Evolutionary conservation across 2,797 vertebrate genomes (phyloP), one percentile per base, ranked within the genome.

Genomic region (Aldrovandia affinis): DNA sequence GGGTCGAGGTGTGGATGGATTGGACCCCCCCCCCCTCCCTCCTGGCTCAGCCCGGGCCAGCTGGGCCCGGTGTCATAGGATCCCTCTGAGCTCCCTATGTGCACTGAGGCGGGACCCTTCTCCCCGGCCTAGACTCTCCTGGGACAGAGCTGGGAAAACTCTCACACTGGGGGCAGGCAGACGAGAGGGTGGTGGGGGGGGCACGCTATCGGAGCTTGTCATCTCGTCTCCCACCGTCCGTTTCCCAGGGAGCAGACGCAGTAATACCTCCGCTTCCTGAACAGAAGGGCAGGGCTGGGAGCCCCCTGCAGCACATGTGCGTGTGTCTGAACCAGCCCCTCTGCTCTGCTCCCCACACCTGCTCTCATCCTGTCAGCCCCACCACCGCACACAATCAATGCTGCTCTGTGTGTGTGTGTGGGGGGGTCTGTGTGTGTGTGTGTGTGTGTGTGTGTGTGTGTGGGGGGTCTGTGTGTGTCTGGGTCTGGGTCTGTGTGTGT

Each of bases 151-250:
- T 84, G 84, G 80, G 79, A 84, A 78, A 89, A 82, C 83, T 86
- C 22, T 70, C n/a, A 52, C 70, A 28, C 70, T 6, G 36, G 30
- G 73, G 44, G 52, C 47, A 14, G 1, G 50, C 5, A 14, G 47
- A 18, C 36, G 25, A 30, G 52, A 33, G 54, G 18, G 22, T 47
- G 44, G 54, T 82, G 83, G 81, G 86, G 87, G 77, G 75, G 75
- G 39, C 1, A 14, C 81, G 78, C 81, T 88, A 89, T 89, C 86
- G 87, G 82, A 85, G 80, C 82, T 85, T 89, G 88, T 89, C 84
- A 87, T 90, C 85, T 85, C 86, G 84, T 89, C 82, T 85, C 39
- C 83, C 77, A 33, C 61, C 79, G 33, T 33, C 33, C 36, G 5
- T 15, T 42, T 36, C 15, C 68, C 7, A 5, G 55, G 47, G 33